phyloP scores from a whole-genome alignment of 2,113 vertebrate species.

The Nibea albiflora region DNA sequence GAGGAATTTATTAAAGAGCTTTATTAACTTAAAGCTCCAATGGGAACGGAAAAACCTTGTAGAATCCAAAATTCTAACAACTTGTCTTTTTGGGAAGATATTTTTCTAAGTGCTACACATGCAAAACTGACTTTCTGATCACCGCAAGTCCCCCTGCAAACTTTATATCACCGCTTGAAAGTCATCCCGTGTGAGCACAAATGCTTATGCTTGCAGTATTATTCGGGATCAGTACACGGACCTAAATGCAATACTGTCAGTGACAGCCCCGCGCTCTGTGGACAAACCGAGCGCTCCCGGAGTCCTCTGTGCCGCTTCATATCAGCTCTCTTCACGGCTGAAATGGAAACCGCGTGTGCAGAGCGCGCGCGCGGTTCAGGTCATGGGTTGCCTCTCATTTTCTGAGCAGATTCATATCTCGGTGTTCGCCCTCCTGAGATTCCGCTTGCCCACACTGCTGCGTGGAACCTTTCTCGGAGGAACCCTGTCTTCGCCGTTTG shows the following conservation, averaged over 20 bases:
- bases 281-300: conserved; percentile 12
- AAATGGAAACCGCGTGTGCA: conserved; percentile 29
- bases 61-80: background rate
- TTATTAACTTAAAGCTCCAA: background rate
- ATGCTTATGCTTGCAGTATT: background rate
- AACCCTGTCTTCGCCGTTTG: conserved; percentile 51
- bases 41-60: background rate
- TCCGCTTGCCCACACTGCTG: conserved; percentile 21
- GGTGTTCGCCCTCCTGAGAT: conserved; percentile 34
- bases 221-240: background rate
- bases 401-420: conserved; percentile 59
- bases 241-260: background rate
- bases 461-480: conserved; percentile 37
- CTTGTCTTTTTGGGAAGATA: too few relatives aligned
- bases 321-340: background rate
- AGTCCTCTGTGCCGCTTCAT: conserved; percentile 7
- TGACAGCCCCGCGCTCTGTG: background rate
- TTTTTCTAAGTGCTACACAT: background rate
- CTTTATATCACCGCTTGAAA: background rate
- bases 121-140: background rate
- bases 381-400: conserved; percentile 64
- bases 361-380: conserved; percentile 5
- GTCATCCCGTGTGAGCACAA: background rate
- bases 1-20: background rate
- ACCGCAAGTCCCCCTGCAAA: background rate